Base-by-base conservation (phyloP, 2,888 invertebrate genomes). In the Opisthograptis luteolata region DNA sequence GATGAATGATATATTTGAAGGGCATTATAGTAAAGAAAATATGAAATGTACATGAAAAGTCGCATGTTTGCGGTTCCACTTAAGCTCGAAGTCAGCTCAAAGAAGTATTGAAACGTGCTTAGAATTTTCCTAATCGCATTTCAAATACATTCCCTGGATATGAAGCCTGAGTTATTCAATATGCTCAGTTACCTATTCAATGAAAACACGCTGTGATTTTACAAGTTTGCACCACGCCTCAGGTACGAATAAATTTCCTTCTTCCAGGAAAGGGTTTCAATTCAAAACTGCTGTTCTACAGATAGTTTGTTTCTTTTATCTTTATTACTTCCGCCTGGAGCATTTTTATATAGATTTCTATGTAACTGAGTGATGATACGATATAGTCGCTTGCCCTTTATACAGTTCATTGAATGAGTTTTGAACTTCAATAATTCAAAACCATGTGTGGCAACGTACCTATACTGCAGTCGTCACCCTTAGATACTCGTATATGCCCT, bases 41-140 rank as follows among this genome's bases (percentile, higher is more conserved):
- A n/a, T n/a, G n/a, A n/a, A n/a, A n/a, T n/a, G n/a, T n/a, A n/a
- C n/a, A n/a, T n/a, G 22, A 22, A 35, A 14, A 37, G 12, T 45
- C 36, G 36, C 44, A 42, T 42, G 30, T 39, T 27, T 57, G 44
- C 44, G 24, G 20, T n/a, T 1, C 8, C 20, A 10, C 37, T 45
- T 25, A 51, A 36, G 14, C 48, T 40, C 43, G 44, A 48, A 58
- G 50, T 52, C 48, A 47, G 41, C 42, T 49, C 39, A 58, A 63
- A 67, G 57, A 59, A 62, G 54, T 67, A 71, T 64, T 59, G 62
- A 58, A 45, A 70, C 72, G 71, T 68, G 73, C 51, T 55, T 35
- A 43, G 70, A 73, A 70, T 74, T 70, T 60, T 42, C 49, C 59
- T 67, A 71, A 68, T 69, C 62, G 57, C 60, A 69, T 62, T 69